phyloP scores from a whole-genome alignment of 2,797 vertebrate genomes.

The Ctenochaetus hawaiiensis region DNA sequence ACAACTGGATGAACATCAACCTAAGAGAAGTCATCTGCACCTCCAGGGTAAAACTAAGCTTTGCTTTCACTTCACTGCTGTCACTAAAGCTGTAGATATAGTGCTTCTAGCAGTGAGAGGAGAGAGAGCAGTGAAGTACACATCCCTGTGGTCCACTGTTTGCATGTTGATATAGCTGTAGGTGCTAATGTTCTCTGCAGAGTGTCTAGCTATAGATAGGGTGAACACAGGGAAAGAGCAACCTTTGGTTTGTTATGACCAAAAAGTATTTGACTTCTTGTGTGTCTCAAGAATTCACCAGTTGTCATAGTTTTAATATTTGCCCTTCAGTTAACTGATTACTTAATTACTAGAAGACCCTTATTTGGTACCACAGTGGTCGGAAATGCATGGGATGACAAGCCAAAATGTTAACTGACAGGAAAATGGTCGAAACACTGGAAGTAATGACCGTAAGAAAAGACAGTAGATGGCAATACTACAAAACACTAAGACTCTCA shows the following conservation, averaged over 20 bases:
- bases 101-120: not conserved
- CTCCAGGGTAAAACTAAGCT: constrained; percentile 88
- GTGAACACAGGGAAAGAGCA: not conserved
- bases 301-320: not conserved
- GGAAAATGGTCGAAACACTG: not conserved
- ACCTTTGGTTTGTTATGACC: not conserved
- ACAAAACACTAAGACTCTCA: not conserved
- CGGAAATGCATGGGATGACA: not conserved
- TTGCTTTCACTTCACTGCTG: not conserved
- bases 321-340: not conserved
- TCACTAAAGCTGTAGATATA: not conserved
- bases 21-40: constrained; percentile 98
- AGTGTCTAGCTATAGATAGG: not conserved
- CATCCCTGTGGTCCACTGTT: not conserved
- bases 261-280: not conserved
- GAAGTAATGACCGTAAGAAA: not conserved
- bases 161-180: not conserved
- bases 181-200: not conserved
- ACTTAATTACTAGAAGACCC: not conserved
- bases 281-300: too few relatives aligned
- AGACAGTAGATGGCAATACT: not conserved
- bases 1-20: constrained; percentile 99
- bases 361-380: not conserved
- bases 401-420: not conserved
- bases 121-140: too few relatives aligned